Percentiles rank a stretch among this genome's conserved stretches.
Conservation (phyloP, 2,888 invertebrate genomes). For the Apamea epomidion region DNA sequence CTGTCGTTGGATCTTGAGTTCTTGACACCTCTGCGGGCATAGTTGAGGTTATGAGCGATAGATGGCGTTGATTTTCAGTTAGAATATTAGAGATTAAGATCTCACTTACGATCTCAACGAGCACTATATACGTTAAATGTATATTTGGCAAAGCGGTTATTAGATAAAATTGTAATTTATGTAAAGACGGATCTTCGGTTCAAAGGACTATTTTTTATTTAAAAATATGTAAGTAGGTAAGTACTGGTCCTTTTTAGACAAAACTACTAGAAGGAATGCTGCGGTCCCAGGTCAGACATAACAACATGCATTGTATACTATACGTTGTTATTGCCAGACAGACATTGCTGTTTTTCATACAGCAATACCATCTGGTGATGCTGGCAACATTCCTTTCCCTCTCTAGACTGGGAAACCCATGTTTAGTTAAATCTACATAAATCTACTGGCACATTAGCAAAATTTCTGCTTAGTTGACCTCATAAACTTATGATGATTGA, state of each 20-base stretch:
- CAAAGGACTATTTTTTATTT: no score
- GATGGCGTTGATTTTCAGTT: constrained; percentile 48
- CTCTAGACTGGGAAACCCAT: background rate
- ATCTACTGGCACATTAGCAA: constrained; percentile 1
- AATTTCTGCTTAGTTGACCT: background rate
- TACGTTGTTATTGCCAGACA: background rate
- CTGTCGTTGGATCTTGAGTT: constrained; percentile 29
- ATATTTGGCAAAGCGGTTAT: background rate
- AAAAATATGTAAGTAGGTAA: no score
- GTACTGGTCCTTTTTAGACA: background rate
- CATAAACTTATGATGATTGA: constrained; percentile 7
- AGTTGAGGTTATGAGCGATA: constrained; percentile 48
- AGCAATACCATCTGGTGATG: no score
- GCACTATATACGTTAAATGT: background rate
- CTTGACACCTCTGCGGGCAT: constrained; percentile 11
- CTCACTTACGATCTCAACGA: background rate
- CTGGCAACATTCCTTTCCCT: background rate
- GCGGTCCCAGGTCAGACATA: background rate
- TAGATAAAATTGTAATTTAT: background rate
- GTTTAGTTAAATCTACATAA: background rate
- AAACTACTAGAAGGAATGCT: background rate
- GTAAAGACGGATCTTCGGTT: no score
- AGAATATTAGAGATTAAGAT: constrained; percentile 33
- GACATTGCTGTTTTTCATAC: no score
- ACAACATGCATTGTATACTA: background rate